Base-by-base conservation (phyloP, 2,888 invertebrate species). In the Drosophila picticornis region DNA sequence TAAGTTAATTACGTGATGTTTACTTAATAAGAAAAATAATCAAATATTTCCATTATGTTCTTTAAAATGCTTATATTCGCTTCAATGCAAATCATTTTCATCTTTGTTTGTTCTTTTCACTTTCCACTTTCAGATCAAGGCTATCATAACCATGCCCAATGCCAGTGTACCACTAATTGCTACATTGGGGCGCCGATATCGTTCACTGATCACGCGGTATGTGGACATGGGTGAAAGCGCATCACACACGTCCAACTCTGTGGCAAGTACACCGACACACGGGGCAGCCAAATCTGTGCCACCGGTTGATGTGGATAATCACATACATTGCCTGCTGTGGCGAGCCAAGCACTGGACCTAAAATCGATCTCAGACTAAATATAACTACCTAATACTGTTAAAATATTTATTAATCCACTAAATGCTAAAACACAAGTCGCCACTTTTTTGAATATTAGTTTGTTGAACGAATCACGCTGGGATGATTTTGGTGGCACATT, bases 131-230 rank as follows among this genome's bases (percentile, higher is more conserved):
- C 76, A 95, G 95, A 95, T 96, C 19, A 94, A 94, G 61, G 94
- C 95, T 1, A 96, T 96, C 65, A 94, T 96, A 50, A 94, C 96
- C 0, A 93, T 96, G 69, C 92, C 93, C n/a, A 90, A 89, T 79
- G 92, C 92, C 72, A 93, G 92, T 50, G 85, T 88, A 34, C 92
- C 95, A 69, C 91, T 95, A 91, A 93, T 98, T 75, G 97, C 96
- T 0, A 97, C 97, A 0, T 95, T 98, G 72, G 98, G 98, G 0
- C 95, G 95, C 78, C 97, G 98, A 0, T 98, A 98, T 93, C 95
- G 98, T 19, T 97, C 96, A 76, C 94, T 98, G 22, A 94, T 95
- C 67, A 94, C 95, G 19, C 94, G 95, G 46, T 95, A 95, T 83
- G 94, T 95, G 40, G 95, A 95, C 86, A 94, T 94, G 27, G 67